phyloP scores from a whole-genome alignment of 2,888 invertebrate species.

The Anodontia alba region DNA sequence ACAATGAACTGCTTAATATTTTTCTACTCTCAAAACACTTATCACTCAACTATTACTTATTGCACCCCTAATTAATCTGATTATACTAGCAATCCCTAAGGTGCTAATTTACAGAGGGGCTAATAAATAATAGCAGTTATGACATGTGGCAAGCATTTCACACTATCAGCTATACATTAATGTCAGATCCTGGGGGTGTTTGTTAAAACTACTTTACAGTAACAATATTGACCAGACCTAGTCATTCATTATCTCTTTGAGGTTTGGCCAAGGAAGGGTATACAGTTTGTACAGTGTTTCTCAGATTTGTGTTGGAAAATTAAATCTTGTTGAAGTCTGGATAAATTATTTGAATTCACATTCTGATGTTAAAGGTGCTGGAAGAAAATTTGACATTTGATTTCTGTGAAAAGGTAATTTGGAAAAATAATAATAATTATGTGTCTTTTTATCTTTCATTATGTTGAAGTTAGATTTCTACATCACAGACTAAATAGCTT shows the following conservation, averaged over 20 bases:
- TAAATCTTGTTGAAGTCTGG: too few species aligned
- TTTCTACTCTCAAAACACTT: not conserved
- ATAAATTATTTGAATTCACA: too few species aligned
- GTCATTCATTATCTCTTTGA: not conserved
- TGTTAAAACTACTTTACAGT: not conserved
- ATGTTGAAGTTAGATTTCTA: too few species aligned
- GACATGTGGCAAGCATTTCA: slow-evolving; percentile 17
- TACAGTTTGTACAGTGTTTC: too few species aligned
- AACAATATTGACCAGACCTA: not conserved
- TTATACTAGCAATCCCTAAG: not conserved
- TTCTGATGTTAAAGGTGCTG: too few species aligned
- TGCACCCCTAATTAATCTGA: slow-evolving; percentile 11
- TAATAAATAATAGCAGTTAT: slow-evolving; percentile 9
- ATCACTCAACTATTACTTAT: slow-evolving; percentile 5
- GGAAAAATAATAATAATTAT: too few species aligned
- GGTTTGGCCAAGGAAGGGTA: not conserved
- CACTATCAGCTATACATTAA: slow-evolving; percentile 10
- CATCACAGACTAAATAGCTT: too few species aligned
- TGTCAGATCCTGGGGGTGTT: slow-evolving; percentile 14
- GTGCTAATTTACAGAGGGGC: not conserved
- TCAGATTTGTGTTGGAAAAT: too few species aligned
- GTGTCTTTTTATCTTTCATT: too few species aligned
- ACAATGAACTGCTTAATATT: not conserved
- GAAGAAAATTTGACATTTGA: too few species aligned
- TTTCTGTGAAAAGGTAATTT: too few species aligned